Conservation (phyloP, 2,797 vertebrate species). For the Antrozous pallidus region DNA sequence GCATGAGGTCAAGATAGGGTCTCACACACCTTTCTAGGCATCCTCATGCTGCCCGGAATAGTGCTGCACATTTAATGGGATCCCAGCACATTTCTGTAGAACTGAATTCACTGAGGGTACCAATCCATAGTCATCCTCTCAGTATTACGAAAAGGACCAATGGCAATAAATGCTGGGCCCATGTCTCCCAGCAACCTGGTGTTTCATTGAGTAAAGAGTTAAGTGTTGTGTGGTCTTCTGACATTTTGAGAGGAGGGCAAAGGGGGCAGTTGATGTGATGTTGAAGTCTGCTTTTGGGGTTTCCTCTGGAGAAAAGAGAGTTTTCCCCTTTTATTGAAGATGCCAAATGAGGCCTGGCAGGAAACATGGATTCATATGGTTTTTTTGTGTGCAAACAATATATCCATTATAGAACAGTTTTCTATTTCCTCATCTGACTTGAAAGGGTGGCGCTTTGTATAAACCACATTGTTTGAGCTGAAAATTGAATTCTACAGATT, state of each 20-base stretch:
- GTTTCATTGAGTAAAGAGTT: background rate
- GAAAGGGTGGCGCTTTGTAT: conserved; percentile 66
- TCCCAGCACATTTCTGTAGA: background rate
- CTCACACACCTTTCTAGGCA: background rate
- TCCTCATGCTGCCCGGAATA: background rate
- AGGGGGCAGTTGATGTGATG: background rate
- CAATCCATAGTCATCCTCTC: background rate
- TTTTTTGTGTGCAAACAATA: conserved; percentile 69
- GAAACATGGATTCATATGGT: conserved; percentile 64
- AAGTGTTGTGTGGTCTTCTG: background rate
- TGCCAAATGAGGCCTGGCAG: conserved; percentile 67
- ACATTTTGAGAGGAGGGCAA: background rate
- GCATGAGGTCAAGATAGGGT: background rate
- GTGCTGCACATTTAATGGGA: background rate
- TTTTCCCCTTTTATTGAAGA: conserved; percentile 60
- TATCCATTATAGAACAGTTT: conserved; percentile 63
- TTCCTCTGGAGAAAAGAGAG: conserved; percentile 41
- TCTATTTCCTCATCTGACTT: conserved; percentile 68
- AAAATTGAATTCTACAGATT: conserved; percentile 70
- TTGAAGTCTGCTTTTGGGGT: conserved; percentile 32
- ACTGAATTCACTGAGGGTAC: background rate
- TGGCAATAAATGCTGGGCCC: background rate
- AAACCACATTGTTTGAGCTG: conserved; percentile 75
- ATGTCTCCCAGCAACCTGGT: background rate
- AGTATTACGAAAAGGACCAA: background rate